Percentiles rank a stretch among this genome's conserved stretches.
These are phyloP conservation scores for Centropus bengalensis DNA, from an alignment of 2,113 vertebrate genomes.

Conservation along the genomic window DNA sequence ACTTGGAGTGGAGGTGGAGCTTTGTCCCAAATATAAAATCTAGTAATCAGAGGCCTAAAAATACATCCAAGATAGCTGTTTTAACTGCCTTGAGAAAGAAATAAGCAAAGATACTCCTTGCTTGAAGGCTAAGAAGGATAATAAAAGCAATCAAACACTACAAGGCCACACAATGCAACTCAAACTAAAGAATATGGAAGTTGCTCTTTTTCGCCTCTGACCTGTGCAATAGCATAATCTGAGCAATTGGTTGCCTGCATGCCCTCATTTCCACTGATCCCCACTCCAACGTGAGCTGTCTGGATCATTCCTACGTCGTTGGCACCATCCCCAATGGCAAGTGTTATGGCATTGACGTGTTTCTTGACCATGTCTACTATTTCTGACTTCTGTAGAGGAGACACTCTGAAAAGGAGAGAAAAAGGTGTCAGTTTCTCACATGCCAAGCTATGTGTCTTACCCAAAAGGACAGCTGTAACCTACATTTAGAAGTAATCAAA, in stretches of 20 bases:
- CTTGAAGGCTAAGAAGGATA: background rate
- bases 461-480: conserved; percentile 68
- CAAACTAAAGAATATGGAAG: background rate
- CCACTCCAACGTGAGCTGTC: conserved; percentile 95
- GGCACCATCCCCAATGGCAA: conserved; percentile 96
- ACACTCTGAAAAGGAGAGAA: conserved; percentile 84
- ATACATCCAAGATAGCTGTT: background rate
- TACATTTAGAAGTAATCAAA: conserved; percentile 66
- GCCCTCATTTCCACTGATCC: conserved; percentile 98
- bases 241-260: conserved; percentile 99
- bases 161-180: background rate
- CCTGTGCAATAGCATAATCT: conserved; percentile 98
- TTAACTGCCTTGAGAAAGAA: background rate
- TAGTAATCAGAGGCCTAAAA: background rate
- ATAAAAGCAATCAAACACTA: background rate
- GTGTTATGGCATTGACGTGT: conserved; percentile 95
- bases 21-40: background rate
- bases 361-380: conserved; percentile 99
- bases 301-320: conserved; percentile 99
- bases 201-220: conserved; percentile 55
- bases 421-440: conserved; percentile 63
- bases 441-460: background rate
- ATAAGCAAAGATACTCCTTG: background rate
- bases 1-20: background rate
- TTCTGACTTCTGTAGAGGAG: conserved; percentile 98